Base-by-base conservation (phyloP, 2,888 invertebrate genomes). In the Leptothorax acervorum region DNA sequence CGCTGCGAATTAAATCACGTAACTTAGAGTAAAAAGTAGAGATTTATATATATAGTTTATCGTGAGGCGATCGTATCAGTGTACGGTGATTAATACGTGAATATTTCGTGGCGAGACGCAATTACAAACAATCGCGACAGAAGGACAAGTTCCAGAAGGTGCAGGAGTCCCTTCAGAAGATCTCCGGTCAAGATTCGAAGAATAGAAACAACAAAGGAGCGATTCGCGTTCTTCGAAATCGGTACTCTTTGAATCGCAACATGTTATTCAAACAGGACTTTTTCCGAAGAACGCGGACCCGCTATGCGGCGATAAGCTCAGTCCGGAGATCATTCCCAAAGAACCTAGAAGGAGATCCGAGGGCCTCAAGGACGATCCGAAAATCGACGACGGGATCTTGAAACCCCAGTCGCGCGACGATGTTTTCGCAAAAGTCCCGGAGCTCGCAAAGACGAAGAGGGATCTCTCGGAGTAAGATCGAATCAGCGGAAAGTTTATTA, bases 161-260 rank as follows among this genome's bases (percentile, higher is more conserved):
- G 35, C 35, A 79, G n/a, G 76, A 85, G 8, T 55, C 23, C 8
- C 53, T 85, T n/a, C 35, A 66, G 23, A 51, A 70, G 9, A 70
- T 31, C 18, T 15, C 31, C 73, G 15, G 18, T 62, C 15, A 48
- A 76, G 11, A 12, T 48, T 23, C 3, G 11, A 42, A 6, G n/a
- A 51, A 53, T 1, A 48, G 74, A 12, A 9, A 45, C 0, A 23
- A 23, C 15, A 12, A 9, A 31, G 5, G 11, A 55, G 12, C 9
- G n/a, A 28, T 1, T 62, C 71, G 6, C 79, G 88, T 70, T 92
- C 92, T 0, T 92, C 93, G 0, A 92, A 92, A 82, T 87, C 86
- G 1, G 85, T 93, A 3, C 85, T 92, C 6, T 90, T 85, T 31
- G 90, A 90, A 53, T 71, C 87, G 0, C 73, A 73, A 1, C 82